Percentiles rank a stretch among this genome's conserved stretches.
phyloP scores from a whole-genome alignment of 2,888 invertebrate species.

The Sphinx pinastri region DNA sequence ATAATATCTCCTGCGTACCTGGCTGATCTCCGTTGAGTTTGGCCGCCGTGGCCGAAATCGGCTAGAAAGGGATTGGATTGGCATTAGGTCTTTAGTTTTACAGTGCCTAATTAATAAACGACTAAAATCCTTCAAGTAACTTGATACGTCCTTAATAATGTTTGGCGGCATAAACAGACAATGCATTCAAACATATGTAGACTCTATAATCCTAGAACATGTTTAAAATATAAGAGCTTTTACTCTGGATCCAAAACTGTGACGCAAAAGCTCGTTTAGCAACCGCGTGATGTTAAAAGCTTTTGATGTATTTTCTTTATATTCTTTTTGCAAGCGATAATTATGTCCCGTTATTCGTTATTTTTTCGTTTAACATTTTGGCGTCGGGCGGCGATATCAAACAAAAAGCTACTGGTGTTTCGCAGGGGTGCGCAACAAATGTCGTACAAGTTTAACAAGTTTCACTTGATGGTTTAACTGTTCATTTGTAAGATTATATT shows the following conservation, averaged over 20 bases:
- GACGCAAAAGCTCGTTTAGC: neutral
- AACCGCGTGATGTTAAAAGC: constrained; percentile 22
- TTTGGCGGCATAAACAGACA: no score
- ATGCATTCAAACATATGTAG: no score
- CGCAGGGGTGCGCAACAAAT: constrained; percentile 40
- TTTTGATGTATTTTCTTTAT: constrained; percentile 22
- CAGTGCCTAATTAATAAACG: no score
- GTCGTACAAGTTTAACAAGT: neutral
- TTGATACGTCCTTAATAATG: no score
- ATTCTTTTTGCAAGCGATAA: constrained; percentile 38
- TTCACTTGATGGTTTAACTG: neutral
- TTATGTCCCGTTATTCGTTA: constrained; percentile 47
- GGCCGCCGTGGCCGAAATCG: no score
- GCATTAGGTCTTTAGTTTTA: no score
- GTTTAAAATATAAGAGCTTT: neutral
- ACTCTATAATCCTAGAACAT: no score
- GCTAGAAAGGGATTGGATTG: no score
- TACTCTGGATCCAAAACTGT: neutral
- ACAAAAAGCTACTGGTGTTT: constrained; percentile 42
- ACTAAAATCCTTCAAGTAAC: no score
- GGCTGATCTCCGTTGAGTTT: no score
- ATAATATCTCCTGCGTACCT: no score
- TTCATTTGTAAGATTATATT: neutral
- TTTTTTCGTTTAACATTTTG: constrained; percentile 40
- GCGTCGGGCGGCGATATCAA: constrained; percentile 47